Base-by-base conservation (phyloP, 2,888 invertebrate genomes). In the Agrotis ipsilon region DNA sequence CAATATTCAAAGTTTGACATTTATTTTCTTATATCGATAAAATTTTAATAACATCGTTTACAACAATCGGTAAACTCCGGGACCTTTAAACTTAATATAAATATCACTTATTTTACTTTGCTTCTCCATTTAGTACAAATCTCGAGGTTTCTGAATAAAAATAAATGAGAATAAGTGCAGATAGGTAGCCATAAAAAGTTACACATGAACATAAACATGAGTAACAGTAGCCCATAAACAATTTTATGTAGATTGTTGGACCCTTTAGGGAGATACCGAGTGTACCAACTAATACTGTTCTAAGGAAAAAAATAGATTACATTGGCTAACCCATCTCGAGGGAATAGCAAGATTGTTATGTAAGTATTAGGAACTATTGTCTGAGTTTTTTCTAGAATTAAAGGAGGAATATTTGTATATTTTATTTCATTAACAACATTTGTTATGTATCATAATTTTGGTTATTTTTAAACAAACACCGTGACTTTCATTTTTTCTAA, bases 181-280 rank as follows among this genome's bases (percentile, higher is more conserved):
- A 78, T 82, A 79, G 67, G 68, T 70, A 64, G 61, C 52, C 66
- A 73, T 84, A 84, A 84, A 82, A 84, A 81, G 75, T 79, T 78
- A 81, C 82, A 72, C 79, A 84, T 82, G 75, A 69, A 65, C 82
- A 81, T 84, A 81, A 84, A 83, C 76, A 84, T 84, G 82, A 84
- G 84, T 84, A 75, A 75, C 66, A 81, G 81, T 70, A 60, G 55
- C 61, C 66, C 68, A 82, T 84, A 84, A 84, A 84, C 82, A 75
- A 81, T 77, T 84, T 84, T 84, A 84, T 84, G 84, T 84, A 82
- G 82, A 84, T 81, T 82, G 83, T 75, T 78, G 72, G 60, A 74
- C 66, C 75, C 79, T 80, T 78, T 63, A 27, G 72, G 60, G 74
- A 84, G 76, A 72, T 79, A 72, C 48, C 43, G 24, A 27, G 43